A percentile compares a stretch with the other conserved stretches of the same genome.
Conservation (phyloP, 2,797 vertebrate species). For the Hemibagrus guttatus region DNA sequence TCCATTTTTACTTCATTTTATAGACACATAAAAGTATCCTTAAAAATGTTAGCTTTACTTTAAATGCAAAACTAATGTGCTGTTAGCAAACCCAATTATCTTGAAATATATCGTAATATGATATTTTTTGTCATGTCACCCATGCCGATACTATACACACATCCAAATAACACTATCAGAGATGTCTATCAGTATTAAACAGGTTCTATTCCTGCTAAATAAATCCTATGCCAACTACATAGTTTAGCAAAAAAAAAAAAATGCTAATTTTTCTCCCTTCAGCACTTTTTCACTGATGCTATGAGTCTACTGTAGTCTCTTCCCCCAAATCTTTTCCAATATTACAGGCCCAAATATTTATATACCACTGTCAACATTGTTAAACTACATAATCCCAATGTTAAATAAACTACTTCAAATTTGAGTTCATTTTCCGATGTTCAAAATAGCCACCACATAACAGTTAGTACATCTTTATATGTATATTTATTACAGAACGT, state of each 20-base stretch:
- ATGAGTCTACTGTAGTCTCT: not conserved
- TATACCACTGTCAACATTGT: not conserved
- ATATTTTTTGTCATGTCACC: not conserved
- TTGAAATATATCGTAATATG: not conserved
- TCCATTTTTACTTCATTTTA: not conserved
- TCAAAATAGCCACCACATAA: not conserved
- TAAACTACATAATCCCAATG: slow-evolving; percentile 10
- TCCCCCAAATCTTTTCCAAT: not conserved
- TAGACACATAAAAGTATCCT: not conserved
- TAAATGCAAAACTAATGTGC: not conserved
- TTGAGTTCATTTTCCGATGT: not conserved
- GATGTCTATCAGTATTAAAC: not conserved
- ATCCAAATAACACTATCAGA: not conserved
- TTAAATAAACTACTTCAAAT: slow-evolving; percentile 17
- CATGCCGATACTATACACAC: not conserved
- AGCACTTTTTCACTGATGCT: not conserved
- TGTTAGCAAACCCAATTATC: not conserved
- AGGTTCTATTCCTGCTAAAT: not conserved
- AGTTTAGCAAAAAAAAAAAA: not conserved
- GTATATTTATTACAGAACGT: not conserved
- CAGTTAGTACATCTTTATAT: not conserved
- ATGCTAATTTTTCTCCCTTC: not conserved
- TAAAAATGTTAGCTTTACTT: not conserved
- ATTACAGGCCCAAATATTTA: slow-evolving; percentile 4
- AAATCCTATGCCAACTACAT: not conserved